Base-by-base conservation (phyloP, 2,888 invertebrate species). In the Apodemia hepburni region DNA sequence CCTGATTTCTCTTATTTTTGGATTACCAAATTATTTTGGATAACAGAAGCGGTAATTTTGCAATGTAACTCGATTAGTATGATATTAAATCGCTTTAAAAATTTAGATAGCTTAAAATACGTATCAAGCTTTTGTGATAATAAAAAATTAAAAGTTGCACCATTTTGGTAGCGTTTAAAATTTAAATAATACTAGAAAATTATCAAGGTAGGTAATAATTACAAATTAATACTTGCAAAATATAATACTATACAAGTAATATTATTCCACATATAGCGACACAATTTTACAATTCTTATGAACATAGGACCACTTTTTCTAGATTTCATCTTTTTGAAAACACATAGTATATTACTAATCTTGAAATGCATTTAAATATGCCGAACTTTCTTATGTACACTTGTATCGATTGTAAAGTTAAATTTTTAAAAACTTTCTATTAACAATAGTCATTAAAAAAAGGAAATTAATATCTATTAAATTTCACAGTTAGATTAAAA, bases 281-380 rank as follows among this genome's bases (percentile, higher is more conserved):
- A 59, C 18, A 18, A 38, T 61, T 61, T 42, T 64, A 64, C 61
- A 61, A 61, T 64, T 70, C 67, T 71, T 70, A 76, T 70, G 65
- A 71, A 58, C 68, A 58, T 69, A 66, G 75, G 75, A 75, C 75
- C 75, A 76, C 68, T 68, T 64, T 42, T 64, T 63, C 60, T 49
- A 49, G 18, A 49, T 49, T 49, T 18, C 51, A 12, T 42, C 42
- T 42, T 42, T 42, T 42, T 42, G 33, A 7, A 33, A 33, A 33
- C 8, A 33, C 33, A 33, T 2, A 33, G 8, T 33, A 33, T 33
- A 29, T 29, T 4, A 29, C 2, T 33, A 11, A 38, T 38, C 38
- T 38, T 12, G 12, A 12, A 12, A 38, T 12, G 38, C 38, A 12
- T 38, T 12, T 38, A 38, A 3, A 38, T 38, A 38, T 38, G 4